Evolutionary conservation across 2,797 vertebrate species (phyloP), one percentile per base, ranked within the genome.

Genomic region (Buceros bicornis): DNA sequence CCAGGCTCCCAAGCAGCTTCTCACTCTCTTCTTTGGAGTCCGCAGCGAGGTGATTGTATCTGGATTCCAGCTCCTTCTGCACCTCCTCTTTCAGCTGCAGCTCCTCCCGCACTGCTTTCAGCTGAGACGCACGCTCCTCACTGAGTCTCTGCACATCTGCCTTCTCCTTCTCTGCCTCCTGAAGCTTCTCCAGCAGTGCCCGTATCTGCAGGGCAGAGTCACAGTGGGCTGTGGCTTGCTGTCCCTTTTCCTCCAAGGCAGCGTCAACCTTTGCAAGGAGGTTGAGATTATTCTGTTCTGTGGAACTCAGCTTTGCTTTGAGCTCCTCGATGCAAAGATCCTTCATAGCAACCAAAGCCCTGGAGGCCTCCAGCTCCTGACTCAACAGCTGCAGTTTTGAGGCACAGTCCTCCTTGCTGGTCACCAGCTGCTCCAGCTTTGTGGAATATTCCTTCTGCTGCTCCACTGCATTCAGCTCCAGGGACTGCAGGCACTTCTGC

Each of bases 141-240:
- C 8, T 95, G 67, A 98, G 97, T 91, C 97, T 97, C 56, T 97
- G 95, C 53, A 98, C 97, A 64, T 98, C 96, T 74, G 98, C 97
- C 91, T 97, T 98, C 43, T 98, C 98, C 77, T 94, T 97, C 94
- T 99, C 99, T 31, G 98, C 97, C 76, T 98, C 97, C 85, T 98
- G 98, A 86, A 99, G 97, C 84, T 98, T 98, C 91, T 98, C 98
- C 74, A 98, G 93, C 67, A 99, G 95, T 64, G 98, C 97, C 2
- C 84, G 98, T 90, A 99, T 98, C 97, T 98, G 98, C 93, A 98
- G 97, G 64, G 98, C 98, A 6, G 98, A 98, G 93, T 98, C 98
- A 72, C 97, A 97, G 47, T 98, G 94, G 86, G 93, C 96, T 60
- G 97, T 89, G 10, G 97, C 97, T 87, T 98, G 98, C 84, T 97